These are phyloP conservation scores for Aurelia sp. DNA, from an alignment of 30 jellyfish, hydroid and myxozoan species.

Conservation along the genomic window DNA sequence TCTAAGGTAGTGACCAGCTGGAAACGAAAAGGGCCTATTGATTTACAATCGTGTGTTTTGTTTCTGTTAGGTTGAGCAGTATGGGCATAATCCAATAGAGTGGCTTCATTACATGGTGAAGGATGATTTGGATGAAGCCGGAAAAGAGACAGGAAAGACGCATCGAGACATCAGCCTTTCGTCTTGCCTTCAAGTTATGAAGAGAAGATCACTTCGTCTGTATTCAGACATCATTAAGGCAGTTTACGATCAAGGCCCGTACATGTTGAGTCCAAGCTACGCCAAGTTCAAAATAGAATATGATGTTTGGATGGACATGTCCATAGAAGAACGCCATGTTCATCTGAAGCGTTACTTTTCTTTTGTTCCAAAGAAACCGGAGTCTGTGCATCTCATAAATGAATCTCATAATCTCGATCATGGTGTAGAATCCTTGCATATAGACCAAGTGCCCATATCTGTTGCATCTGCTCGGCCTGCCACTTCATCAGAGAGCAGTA, in stretches of 20 bases:
- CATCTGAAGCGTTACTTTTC: not conserved
- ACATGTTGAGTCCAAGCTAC: not conserved
- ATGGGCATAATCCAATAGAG: conserved; percentile 10
- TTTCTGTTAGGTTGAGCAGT: not conserved
- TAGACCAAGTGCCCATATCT: not conserved
- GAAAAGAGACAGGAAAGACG: not conserved
- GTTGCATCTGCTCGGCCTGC: not conserved
- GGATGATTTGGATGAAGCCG: not conserved
- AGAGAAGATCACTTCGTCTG: not conserved
- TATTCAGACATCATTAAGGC: conserved; percentile 3
- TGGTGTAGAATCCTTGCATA: not conserved
- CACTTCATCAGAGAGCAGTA: no score
- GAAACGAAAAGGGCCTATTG: not conserved
- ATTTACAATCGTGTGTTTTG: not conserved
- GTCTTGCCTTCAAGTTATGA: not conserved
- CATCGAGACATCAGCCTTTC: conserved; percentile 3
- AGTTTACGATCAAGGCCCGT: conserved; percentile 10
- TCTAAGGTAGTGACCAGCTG: no score
- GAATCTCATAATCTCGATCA: not conserved
- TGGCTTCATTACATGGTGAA: conserved; percentile 21
- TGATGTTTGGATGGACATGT: conserved; percentile 5
- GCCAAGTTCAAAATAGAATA: conserved; percentile 1
- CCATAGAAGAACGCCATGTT: conserved; percentile 6
- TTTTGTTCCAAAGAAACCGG: not conserved
- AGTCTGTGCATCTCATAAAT: not conserved